A percentile compares a stretch with the other conserved stretches of the same genome.
These are phyloP conservation scores for Falco rusticolus DNA, from an alignment of 2,797 vertebrate species.

Conservation along the genomic window DNA sequence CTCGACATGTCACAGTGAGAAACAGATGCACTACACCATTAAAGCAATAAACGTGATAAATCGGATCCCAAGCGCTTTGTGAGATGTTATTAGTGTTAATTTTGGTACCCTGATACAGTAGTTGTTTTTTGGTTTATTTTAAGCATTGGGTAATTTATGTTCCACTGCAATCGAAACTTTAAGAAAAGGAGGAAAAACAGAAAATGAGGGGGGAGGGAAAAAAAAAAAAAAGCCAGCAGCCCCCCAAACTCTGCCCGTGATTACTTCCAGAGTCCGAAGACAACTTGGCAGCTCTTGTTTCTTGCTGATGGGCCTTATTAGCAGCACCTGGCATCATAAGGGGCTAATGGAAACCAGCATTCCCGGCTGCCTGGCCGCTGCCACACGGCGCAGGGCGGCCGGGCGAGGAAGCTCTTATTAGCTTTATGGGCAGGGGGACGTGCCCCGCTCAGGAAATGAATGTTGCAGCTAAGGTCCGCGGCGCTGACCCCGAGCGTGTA, in stretches of 20 bases:
- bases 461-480: slow-evolving; percentile 79
- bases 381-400: slow-evolving; percentile 65
- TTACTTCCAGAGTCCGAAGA: slow-evolving; percentile 84
- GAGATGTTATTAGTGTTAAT: slow-evolving; percentile 65
- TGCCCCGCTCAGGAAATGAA: slow-evolving; percentile 93
- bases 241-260: slow-evolving; percentile 71
- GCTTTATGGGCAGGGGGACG: slow-evolving; percentile 88
- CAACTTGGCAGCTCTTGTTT: slow-evolving; percentile 79
- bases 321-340: slow-evolving; percentile 87
- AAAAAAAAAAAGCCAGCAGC: neutral
- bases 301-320: slow-evolving; percentile 85
- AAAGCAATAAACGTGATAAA: slow-evolving; percentile 66
- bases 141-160: slow-evolving; percentile 22
- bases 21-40: slow-evolving; percentile 69
- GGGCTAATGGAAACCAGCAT: slow-evolving; percentile 86
- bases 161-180: neutral
- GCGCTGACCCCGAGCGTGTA: slow-evolving; percentile 83
- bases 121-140: slow-evolving; percentile 60
- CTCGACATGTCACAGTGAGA: slow-evolving; percentile 55
- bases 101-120: slow-evolving; percentile 54
- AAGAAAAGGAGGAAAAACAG: neutral
- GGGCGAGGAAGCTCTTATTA: slow-evolving; percentile 88
- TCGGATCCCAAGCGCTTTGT: slow-evolving; percentile 52
- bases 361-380: slow-evolving; percentile 71
- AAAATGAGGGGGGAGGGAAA: neutral